Base-by-base conservation (phyloP, 2,113 vertebrate genomes). In the Limanda limanda region DNA sequence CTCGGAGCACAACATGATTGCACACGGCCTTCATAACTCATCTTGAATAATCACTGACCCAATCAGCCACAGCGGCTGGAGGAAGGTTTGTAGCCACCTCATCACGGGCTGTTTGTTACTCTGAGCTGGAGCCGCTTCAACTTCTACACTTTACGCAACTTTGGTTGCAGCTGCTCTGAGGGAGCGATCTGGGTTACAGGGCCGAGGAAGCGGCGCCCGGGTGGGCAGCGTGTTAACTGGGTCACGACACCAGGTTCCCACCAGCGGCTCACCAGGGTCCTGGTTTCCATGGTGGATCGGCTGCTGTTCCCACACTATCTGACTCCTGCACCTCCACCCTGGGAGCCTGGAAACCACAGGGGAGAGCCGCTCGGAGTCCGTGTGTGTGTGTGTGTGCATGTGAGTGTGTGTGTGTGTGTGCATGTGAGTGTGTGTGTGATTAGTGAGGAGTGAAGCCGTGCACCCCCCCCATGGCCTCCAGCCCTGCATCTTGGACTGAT, bases 401-500 rank as follows among this genome's bases (percentile, higher is more conserved):
- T 62, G 65, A 35, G 47, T 64, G 27, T n/a, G n/a, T n/a, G 25
- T 27, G 25, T 27, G 25, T 27, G 56, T 35, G 70, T 48, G 66
- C 7, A 11, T 69, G 59, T 62, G 65, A 35, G 47, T 64, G 27
- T n/a, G n/a, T n/a, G 25, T 27, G 25, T 27, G 25, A n/a, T n/a
- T 27, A 74, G 14, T 47, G 59, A 80, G 61, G 79, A 73, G 71
- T 42, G 62, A 76, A 58, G 66, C 42, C 75, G 66, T 81, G 82
- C 25, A 65, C 77, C 68, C 79, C 51, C 77, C 70, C 79, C 17
- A 69, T 64, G 68, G 60, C 81, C 69, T 55, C 65, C 56, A 79
- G 78, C 68, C 63, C 58, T 60, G 68, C 80, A 67, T 78, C 76
- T 83, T 88, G 86, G 88, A 84, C 60, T 52, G 80, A 74, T 84